These are phyloP conservation scores for Camelus bactrianus DNA, from an alignment of 2,113 vertebrate genomes.

Conservation along the genomic window DNA sequence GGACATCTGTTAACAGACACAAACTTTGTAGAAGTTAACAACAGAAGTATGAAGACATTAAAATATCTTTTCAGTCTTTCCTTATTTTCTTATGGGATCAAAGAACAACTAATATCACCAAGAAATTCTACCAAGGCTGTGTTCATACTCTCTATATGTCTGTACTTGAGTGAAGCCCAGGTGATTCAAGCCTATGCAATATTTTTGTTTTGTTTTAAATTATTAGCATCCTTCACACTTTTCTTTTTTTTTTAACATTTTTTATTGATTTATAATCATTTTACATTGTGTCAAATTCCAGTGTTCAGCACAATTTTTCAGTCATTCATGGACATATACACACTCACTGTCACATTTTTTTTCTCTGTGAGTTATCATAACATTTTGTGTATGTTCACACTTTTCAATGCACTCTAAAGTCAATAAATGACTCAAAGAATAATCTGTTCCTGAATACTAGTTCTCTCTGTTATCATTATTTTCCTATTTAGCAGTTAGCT, in stretches of 20 bases:
- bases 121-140: background rate
- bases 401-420: background rate
- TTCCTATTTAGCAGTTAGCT: background rate
- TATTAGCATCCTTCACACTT: background rate
- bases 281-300: too few species aligned
- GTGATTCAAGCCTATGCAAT: background rate
- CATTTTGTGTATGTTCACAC: background rate
- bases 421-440: background rate
- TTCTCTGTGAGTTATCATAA: too few species aligned
- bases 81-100: background rate
- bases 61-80: background rate
- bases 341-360: too few species aligned
- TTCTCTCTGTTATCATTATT: background rate
- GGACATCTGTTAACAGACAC: background rate
- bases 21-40: background rate
- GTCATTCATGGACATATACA: too few species aligned
- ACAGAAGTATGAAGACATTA: background rate
- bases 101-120: background rate
- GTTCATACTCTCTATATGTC: background rate
- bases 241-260: background rate
- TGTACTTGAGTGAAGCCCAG: background rate
- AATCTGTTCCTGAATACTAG: background rate
- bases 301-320: too few species aligned
- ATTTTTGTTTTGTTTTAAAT: background rate
- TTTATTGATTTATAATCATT: too few species aligned